These are phyloP conservation scores for Coleophora deauratella DNA, from an alignment of 2,888 invertebrate species.

Conservation along the genomic window DNA sequence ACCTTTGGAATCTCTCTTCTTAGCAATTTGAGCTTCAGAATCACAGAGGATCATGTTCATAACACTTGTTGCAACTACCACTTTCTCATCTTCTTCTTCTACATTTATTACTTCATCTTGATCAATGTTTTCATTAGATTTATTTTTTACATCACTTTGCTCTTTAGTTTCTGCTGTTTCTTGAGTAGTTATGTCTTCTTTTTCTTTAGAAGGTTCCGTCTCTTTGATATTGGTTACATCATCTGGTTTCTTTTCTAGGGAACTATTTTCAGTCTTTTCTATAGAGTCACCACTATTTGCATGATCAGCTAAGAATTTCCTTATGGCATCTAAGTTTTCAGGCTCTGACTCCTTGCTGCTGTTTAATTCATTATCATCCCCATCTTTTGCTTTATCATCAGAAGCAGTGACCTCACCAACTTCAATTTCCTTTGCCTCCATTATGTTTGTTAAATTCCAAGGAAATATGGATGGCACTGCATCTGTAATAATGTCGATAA, in stretches of 20 bases:
- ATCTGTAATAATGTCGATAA: slow-evolving; percentile 46
- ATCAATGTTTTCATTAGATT: slow-evolving; percentile 4
- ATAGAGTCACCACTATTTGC: slow-evolving; percentile 21
- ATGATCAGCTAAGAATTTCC: slow-evolving; percentile 51
- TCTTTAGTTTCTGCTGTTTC: slow-evolving; percentile 1
- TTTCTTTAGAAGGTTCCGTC: neutral
- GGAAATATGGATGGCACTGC: slow-evolving; percentile 83
- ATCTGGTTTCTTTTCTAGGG: neutral
- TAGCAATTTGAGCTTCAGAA: slow-evolving; percentile 34
- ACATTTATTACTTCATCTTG: slow-evolving; percentile 11
- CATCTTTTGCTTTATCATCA: slow-evolving; percentile 4
- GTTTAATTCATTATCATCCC: slow-evolving; percentile 14
- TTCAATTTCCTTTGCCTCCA: slow-evolving; percentile 25
- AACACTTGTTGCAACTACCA: slow-evolving; percentile 42
- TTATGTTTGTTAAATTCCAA: slow-evolving; percentile 44
- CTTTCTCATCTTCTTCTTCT: slow-evolving; percentile 21
- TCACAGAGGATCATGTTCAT: slow-evolving; percentile 50
- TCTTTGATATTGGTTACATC: neutral
- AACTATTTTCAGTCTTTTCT: neutral
- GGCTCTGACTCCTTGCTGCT: slow-evolving; percentile 39
- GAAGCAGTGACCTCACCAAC: neutral
- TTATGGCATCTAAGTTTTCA: slow-evolving; percentile 58
- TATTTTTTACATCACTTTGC: neutral
- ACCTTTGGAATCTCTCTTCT: slow-evolving; percentile 24
- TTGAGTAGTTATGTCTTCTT: neutral